Evolutionary conservation across 2,113 vertebrate genomes (phyloP).

Genomic region (Callospermophilus lateralis): DNA sequence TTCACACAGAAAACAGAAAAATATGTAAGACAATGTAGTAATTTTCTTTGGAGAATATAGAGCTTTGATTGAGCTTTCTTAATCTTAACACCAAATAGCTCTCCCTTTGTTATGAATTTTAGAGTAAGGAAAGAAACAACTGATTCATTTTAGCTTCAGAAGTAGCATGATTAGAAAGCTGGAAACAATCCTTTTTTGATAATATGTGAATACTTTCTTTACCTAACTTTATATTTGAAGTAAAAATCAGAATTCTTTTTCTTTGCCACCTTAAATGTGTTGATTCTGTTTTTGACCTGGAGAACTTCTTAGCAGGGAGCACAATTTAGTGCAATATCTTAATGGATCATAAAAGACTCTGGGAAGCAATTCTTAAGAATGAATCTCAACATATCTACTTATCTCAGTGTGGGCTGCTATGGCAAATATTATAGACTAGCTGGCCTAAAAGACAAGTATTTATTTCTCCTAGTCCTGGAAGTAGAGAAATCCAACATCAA

Average conservation of each 20-base stretch:
- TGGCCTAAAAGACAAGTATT: neutral
- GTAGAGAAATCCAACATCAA: neutral
- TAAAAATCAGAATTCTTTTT: neutral
- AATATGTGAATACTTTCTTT: neutral
- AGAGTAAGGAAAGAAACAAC: neutral
- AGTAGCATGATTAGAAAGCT: neutral
- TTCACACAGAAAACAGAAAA: neutral
- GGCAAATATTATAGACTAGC: neutral
- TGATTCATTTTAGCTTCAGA: neutral
- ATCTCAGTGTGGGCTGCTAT: neutral
- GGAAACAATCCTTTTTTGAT: constrained; percentile 23
- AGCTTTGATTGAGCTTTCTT: constrained; percentile 15
- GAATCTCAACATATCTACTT: neutral
- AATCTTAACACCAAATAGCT: neutral
- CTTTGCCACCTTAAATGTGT: neutral
- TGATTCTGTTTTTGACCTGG: constrained; percentile 29
- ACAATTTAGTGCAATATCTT: neutral
- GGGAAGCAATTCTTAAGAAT: neutral
- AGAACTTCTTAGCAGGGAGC: neutral
- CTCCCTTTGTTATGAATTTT: constrained; percentile 5
- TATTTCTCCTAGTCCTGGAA: neutral
- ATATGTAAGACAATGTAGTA: neutral
- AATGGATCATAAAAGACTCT: neutral
- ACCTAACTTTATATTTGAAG: neutral
- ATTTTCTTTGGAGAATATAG: constrained; percentile 19